phyloP scores from a whole-genome alignment of 2,113 vertebrate genomes.

The Monopterus albus region DNA sequence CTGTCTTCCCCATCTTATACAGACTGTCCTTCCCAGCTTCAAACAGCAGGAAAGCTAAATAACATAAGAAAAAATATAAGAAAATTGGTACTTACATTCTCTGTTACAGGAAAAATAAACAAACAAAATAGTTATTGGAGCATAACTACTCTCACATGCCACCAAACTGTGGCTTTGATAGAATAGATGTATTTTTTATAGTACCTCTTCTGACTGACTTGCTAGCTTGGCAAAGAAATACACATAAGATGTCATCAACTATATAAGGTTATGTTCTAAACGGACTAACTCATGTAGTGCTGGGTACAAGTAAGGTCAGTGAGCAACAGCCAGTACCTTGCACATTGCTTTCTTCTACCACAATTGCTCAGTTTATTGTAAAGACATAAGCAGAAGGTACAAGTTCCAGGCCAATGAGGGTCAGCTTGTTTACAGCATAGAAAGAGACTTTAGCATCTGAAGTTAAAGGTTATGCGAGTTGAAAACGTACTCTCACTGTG shows the following conservation, averaged over 20 bases:
- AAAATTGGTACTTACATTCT: too few species aligned
- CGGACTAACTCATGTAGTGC: conserved; percentile 29
- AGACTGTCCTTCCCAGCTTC: too few species aligned
- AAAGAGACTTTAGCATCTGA: conserved; percentile 1
- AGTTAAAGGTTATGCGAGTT: not conserved
- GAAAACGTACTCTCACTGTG: not conserved
- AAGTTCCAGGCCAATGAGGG: conserved; percentile 40
- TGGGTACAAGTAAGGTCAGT: conserved; percentile 49
- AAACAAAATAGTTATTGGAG: too few species aligned
- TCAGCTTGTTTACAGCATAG: conserved; percentile 42
- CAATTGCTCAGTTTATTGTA: conserved; percentile 62
- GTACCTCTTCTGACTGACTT: not conserved
- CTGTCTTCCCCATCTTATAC: too few species aligned
- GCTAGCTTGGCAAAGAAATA: not conserved
- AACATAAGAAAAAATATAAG: too few species aligned
- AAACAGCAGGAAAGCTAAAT: too few species aligned
- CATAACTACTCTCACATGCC: too few species aligned
- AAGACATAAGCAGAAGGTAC: conserved; percentile 39
- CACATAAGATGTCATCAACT: conserved; percentile 24
- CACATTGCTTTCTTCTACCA: conserved; percentile 44
- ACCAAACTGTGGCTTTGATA: not conserved
- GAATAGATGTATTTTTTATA: not conserved
- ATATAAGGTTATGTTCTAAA: conserved; percentile 48
- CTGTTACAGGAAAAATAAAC: too few species aligned
- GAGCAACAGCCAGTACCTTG: conserved; percentile 52